Evolutionary conservation across 2,113 vertebrate genomes (phyloP).

Genomic region (Seriola rivoliana): DNA sequence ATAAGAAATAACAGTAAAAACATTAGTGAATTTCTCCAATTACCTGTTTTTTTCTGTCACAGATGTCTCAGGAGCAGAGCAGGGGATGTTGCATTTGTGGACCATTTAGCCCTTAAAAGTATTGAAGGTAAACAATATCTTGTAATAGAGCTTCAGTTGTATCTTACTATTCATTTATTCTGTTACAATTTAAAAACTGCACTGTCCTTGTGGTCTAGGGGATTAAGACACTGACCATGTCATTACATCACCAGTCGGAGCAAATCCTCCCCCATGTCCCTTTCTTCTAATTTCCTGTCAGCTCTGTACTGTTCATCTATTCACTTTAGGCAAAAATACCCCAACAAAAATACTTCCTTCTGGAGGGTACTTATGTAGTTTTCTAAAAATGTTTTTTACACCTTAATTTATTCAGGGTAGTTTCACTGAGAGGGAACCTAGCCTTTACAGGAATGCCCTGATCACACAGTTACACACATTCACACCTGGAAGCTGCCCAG

Average conservation of each 20-base stretch:
- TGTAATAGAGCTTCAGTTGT: not conserved
- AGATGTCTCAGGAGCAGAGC: slow-evolving; percentile 88
- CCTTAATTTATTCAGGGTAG: no score
- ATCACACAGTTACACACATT: no score
- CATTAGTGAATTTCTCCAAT: not conserved
- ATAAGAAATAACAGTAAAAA: not conserved
- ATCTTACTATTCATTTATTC: not conserved
- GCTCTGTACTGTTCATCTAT: not conserved
- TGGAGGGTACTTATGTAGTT: no score
- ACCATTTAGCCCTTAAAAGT: slow-evolving; percentile 86
- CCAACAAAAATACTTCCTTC: no score
- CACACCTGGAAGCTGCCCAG: no score
- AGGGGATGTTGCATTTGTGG: slow-evolving; percentile 92
- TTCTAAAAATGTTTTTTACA: no score
- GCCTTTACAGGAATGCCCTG: no score
- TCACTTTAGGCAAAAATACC: not conserved
- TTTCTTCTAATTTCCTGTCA: not conserved
- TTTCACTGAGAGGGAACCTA: no score
- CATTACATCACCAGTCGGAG: no score
- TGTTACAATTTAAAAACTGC: not conserved
- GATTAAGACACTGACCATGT: not conserved
- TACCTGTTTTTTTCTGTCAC: slow-evolving; percentile 22
- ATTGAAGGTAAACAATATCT: slow-evolving; percentile 82
- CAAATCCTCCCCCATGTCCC: not conserved
- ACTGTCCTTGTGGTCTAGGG: not conserved